A percentile compares a stretch with the other conserved stretches of the same genome.
Conservation (phyloP, 2,113 vertebrate genomes). For the Labrus mixtus region DNA sequence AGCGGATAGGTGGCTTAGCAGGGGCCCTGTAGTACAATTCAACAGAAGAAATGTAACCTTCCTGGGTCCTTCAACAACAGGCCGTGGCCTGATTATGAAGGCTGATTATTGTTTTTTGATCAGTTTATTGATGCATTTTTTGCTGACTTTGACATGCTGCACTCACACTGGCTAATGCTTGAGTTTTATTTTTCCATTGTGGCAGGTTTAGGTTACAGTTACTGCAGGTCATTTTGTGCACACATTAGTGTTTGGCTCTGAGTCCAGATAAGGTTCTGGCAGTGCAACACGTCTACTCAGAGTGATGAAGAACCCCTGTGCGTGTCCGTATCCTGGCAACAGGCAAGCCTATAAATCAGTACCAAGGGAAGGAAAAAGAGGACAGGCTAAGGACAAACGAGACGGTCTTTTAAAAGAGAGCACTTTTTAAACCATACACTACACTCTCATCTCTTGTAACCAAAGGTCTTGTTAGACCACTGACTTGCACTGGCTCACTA, state of each 20-base stretch:
- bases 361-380: slow-evolving; percentile 8
- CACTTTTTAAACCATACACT: slow-evolving; percentile 53
- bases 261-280: slow-evolving; percentile 51
- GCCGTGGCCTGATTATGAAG: no score
- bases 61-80: slow-evolving; percentile 20
- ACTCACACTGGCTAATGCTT: slow-evolving; percentile 5
- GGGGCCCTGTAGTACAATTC: slow-evolving; percentile 19
- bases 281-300: slow-evolving; percentile 28
- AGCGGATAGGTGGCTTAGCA: slow-evolving; percentile 67
- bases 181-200: slow-evolving; percentile 24
- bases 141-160: slow-evolving; percentile 29
- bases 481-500: no score
- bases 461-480: no score
- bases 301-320: slow-evolving; percentile 40
- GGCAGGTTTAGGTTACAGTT: slow-evolving; percentile 50
- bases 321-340: slow-evolving; percentile 66
- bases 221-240: slow-evolving; percentile 37
- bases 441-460: slow-evolving; percentile 5
- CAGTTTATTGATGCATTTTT: slow-evolving; percentile 41
- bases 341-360: slow-evolving; percentile 53
- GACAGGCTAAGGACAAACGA: slow-evolving; percentile 18
- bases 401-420: slow-evolving; percentile 32
- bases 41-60: slow-evolving; percentile 38
- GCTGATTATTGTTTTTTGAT: slow-evolving; percentile 51
- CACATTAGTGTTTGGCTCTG: slow-evolving; percentile 42